phyloP scores from a whole-genome alignment of 2,888 invertebrate genomes.

The Pterostichus madidus region DNA sequence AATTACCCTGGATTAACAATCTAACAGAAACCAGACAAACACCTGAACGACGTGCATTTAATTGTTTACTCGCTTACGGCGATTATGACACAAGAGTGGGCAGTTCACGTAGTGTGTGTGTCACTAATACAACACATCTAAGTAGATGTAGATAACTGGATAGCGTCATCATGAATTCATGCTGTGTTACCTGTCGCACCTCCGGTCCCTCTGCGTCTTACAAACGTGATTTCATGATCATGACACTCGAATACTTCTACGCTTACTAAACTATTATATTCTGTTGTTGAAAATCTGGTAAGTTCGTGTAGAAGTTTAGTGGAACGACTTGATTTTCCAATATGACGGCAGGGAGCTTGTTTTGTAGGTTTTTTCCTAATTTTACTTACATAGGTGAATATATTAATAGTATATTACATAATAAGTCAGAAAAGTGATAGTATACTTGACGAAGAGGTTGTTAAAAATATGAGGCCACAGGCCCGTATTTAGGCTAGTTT shows the following conservation, averaged over 20 bases:
- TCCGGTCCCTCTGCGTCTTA: background rate
- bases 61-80: conserved; percentile 38
- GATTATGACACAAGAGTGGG: conserved; percentile 32
- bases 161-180: conserved; percentile 28
- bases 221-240: background rate
- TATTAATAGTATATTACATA: no score
- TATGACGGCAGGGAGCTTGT: background rate
- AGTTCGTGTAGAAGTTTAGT: background rate
- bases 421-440: no score
- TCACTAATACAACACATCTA: background rate
- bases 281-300: background rate
- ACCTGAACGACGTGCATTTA: background rate
- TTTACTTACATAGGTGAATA: background rate
- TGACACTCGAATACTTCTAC: background rate
- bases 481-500: no score
- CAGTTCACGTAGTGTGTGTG: background rate
- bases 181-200: background rate
- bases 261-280: background rate
- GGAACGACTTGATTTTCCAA: background rate
- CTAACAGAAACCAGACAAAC: background rate
- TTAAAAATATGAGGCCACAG: no score
- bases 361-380: background rate
- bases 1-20: background rate
- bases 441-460: no score
- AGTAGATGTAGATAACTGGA: background rate